Evolutionary conservation across 2,113 vertebrate species (phyloP).

Genomic region (Boleophthalmus pectinirostris): DNA sequence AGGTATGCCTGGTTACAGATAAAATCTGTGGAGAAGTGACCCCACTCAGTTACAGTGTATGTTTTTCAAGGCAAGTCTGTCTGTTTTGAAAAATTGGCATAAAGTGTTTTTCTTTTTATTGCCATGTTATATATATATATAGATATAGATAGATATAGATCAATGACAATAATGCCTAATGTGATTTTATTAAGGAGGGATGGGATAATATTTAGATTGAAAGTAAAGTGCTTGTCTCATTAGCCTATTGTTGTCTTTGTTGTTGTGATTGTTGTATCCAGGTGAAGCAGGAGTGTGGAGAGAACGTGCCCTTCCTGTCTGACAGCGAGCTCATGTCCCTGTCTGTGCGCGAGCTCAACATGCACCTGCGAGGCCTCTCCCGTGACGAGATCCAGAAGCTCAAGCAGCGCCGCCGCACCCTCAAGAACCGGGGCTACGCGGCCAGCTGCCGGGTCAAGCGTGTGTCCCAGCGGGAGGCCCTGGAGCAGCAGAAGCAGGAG

Average conservation of each 20-base stretch:
- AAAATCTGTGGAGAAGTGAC: too few relatives aligned
- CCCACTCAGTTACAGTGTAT: too few relatives aligned
- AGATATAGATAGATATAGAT: too few relatives aligned
- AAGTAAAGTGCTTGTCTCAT: not conserved
- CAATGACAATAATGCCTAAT: too few relatives aligned
- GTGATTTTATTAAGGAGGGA: too few relatives aligned
- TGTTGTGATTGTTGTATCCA: conserved; percentile 47
- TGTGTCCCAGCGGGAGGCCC: conserved; percentile 96
- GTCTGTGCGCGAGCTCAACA: conserved; percentile 95
- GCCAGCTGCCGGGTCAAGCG: conserved; percentile 97
- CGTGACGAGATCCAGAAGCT: conserved; percentile 97
- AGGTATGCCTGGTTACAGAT: too few relatives aligned
- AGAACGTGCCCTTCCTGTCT: conserved; percentile 95
- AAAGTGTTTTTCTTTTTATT: too few relatives aligned
- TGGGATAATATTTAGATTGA: too few relatives aligned
- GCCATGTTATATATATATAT: too few relatives aligned
- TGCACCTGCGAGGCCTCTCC: conserved; percentile 93
- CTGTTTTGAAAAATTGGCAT: too few relatives aligned
- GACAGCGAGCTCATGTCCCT: conserved; percentile 98
- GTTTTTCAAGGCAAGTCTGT: too few relatives aligned
- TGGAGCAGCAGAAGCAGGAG: conserved; percentile 91
- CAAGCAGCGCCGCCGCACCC: conserved; percentile 94
- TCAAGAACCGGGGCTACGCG: conserved; percentile 96
- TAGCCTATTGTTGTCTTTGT: not conserved
- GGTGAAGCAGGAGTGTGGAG: conserved; percentile 97